These are phyloP conservation scores for Pachyseris speciosa DNA, from an alignment of 64 coral and sea anemone genomes.

Conservation along the genomic window DNA sequence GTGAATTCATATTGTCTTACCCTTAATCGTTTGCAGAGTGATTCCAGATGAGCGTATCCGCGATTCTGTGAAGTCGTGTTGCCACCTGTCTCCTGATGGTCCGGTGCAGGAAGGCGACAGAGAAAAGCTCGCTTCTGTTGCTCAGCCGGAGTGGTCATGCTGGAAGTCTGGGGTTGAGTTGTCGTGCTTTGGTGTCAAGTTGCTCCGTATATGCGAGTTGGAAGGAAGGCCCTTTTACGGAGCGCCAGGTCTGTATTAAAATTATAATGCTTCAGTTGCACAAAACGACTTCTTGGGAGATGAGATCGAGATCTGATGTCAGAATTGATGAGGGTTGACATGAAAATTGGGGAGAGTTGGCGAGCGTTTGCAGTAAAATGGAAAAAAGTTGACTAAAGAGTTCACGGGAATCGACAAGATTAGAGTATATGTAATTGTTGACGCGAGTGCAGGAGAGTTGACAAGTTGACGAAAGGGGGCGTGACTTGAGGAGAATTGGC, in stretches of 20 bases:
- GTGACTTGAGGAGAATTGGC: too few relatives aligned
- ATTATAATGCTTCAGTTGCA: too few relatives aligned
- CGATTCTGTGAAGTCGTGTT: constrained; percentile 80
- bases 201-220: constrained; percentile 94
- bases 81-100: constrained; percentile 73
- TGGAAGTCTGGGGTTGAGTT: constrained; percentile 98
- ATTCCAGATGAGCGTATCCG: constrained; percentile 90
- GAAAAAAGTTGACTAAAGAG: too few relatives aligned
- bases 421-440: too few relatives aligned
- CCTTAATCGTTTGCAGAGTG: constrained; percentile 55
- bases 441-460: too few relatives aligned
- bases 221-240: constrained; percentile 92
- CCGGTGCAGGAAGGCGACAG: constrained; percentile 65
- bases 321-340: too few relatives aligned
- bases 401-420: too few relatives aligned
- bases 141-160: constrained; percentile 95
- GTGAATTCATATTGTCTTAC: background rate
- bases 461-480: too few relatives aligned
- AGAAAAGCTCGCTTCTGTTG: constrained; percentile 66
- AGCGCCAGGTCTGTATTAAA: constrained; percentile 66
- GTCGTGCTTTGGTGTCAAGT: constrained; percentile 95
- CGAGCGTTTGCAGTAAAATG: too few relatives aligned
- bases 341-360: too few relatives aligned
- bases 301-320: too few relatives aligned
- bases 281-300: too few relatives aligned